A percentile compares a stretch with the other conserved stretches of the same genome.
phyloP scores from a whole-genome alignment of 2,888 invertebrate genomes.

The Dynastes hyllus region DNA sequence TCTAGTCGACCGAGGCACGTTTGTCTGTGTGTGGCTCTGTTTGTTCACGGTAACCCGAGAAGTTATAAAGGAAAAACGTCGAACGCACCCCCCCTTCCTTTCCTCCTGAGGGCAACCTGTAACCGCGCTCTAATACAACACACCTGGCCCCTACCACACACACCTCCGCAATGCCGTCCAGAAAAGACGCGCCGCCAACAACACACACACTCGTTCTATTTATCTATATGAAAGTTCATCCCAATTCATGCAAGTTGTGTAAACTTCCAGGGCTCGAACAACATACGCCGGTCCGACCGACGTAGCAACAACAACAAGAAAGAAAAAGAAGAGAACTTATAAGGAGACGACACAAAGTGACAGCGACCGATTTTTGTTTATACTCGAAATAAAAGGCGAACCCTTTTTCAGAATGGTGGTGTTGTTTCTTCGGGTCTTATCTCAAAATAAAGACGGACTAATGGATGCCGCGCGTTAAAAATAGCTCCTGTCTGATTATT shows the following conservation, averaged over 20 bases:
- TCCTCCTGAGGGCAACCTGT: slow-evolving; percentile 49
- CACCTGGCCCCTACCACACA: slow-evolving; percentile 57
- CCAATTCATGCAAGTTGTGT: slow-evolving; percentile 48
- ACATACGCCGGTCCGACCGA: slow-evolving; percentile 8
- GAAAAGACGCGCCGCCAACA: slow-evolving; percentile 42
- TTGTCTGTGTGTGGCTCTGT: slow-evolving; percentile 58
- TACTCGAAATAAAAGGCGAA: slow-evolving; percentile 47
- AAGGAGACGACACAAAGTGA: slow-evolving; percentile 47
- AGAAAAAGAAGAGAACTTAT: slow-evolving; percentile 1
- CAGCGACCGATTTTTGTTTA: slow-evolving; percentile 50
- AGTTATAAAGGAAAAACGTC: slow-evolving; percentile 50
- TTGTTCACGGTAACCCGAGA: slow-evolving; percentile 60
- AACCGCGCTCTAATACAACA: slow-evolving; percentile 56
- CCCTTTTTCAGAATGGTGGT: slow-evolving; percentile 39
- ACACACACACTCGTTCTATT: slow-evolving; percentile 36
- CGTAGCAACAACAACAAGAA: slow-evolving; percentile 14
- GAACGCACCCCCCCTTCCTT: slow-evolving; percentile 43
- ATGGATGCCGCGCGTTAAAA: slow-evolving; percentile 33
- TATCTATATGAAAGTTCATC: slow-evolving; percentile 46
- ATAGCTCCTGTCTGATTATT: slow-evolving; percentile 36
- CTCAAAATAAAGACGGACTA: slow-evolving; percentile 36
- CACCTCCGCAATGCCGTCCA: slow-evolving; percentile 38
- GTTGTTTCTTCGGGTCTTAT: slow-evolving; percentile 45
- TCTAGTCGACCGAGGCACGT: slow-evolving; percentile 24
- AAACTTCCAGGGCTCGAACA: slow-evolving; percentile 44